Base-by-base conservation (phyloP, 2,888 invertebrate species). In the Steinernema scapterisci region DNA sequence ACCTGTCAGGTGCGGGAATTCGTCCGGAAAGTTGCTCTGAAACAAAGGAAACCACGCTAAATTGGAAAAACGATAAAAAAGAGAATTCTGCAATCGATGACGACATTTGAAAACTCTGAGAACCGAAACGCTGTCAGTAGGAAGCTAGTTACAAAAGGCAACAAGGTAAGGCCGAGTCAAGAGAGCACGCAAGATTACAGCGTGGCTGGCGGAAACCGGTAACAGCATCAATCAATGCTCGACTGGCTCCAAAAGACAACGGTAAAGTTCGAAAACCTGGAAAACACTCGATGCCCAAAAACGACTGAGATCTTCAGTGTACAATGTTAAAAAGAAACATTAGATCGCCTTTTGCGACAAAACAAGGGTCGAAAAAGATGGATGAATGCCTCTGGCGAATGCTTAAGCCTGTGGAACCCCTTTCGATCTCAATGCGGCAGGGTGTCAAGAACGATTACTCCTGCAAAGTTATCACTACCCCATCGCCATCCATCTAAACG, bases 71-170 rank as follows among this genome's bases (percentile, higher is more conserved):
- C 25, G 63, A 1, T 9, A 38, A 9, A 3, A 9, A 38, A 31
- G 31, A 31, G 2, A 63, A 63, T 2, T 27, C 31, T 31, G 63
- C 31, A 25, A 25, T 38, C 13, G 31, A 63, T 25, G 63, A 21
- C 63, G 31, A 31, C 63, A 31, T n/a, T n/a, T n/a, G n/a, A n/a
- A n/a, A n/a, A n/a, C n/a, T n/a, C n/a, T 63, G 63, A 6, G 31
- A 63, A 31, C 16, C 27, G 27, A 38, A 38, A 9, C 5, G 21
- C 63, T 5, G 7, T 16, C 16, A 38, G 25, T 25, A 7, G 63
- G 31, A 63, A 63, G 63, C 63, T 63, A 63, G 63, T 63, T 63
- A 63, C 31, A 63, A 63, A 63, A 63, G 63, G 63, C 63, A 63
- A 63, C 63, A 63, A 63, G 63, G 31, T 31, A 63, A 63, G 63